Evolutionary conservation across 2,113 vertebrate genomes (phyloP).

Genomic region (Hypocryptadius cinnamomeus): DNA sequence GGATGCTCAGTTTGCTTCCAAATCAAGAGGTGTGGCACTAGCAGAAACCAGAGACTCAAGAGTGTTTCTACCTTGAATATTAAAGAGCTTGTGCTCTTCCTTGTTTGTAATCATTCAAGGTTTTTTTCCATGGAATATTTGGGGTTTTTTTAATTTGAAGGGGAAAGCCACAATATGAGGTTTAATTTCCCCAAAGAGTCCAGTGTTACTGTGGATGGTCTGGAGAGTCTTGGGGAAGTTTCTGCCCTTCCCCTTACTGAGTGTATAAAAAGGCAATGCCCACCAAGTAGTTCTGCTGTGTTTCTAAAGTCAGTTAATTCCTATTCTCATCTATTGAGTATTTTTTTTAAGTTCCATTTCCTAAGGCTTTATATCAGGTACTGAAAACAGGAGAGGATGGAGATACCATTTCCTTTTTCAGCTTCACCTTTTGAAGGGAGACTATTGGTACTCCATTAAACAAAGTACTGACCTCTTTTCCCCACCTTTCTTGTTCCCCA

Average conservation of each 20-base stretch:
- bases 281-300: neutral
- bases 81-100: neutral
- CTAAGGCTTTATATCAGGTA: neutral
- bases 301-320: neutral
- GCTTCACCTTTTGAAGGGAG: neutral
- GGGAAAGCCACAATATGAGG: slow-evolving; percentile 19
- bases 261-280: neutral
- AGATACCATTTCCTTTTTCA: neutral
- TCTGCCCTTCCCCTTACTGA: neutral
- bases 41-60: neutral
- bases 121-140: slow-evolving; percentile 54
- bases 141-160: slow-evolving; percentile 28
- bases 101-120: neutral
- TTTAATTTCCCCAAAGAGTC: slow-evolving; percentile 33
- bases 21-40: neutral
- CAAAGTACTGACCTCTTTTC: neutral
- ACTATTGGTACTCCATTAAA: neutral
- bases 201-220: neutral
- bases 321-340: neutral
- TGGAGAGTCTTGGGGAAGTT: slow-evolving; percentile 31
- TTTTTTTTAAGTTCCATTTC: neutral
- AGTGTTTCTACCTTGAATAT: neutral
- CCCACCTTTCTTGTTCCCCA: neutral
- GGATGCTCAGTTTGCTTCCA: neutral
- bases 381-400: neutral